Base-by-base conservation (phyloP, 2,797 vertebrate genomes). In the Poeciliopsis paucimaculata region DNA sequence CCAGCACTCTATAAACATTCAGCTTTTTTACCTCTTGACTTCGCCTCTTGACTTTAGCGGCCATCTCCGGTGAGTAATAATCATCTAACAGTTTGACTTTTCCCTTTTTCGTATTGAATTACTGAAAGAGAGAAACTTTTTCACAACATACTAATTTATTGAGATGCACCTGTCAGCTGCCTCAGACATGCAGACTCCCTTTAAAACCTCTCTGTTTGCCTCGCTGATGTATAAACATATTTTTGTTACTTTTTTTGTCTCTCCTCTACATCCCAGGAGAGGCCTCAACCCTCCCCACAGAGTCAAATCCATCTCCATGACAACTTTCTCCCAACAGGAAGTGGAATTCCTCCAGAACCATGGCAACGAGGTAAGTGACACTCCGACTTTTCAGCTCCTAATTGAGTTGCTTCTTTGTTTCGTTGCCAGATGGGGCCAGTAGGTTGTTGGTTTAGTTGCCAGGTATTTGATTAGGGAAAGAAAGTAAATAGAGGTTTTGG, bases 231-330 rank as follows among this genome's bases (percentile, higher is more conserved):
- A 15, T n/a, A 26, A 41, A 41, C 2, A 41, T 41, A 2, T 43
- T 43, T 62, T 51, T 13, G 34, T 16, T 8, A 9, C n/a, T 71
- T n/a, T 53, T 55, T 45, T 12, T 34, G 41, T 82, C 79, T 72
- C 78, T 89, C 13, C 81, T 84, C 77, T 88, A 64, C 83, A 76
- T 89, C 78, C 49, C 90, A 98, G 97, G 93, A 95, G 97, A 95
- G 97, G 97, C 82, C 96, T 98, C 91, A 98, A 98, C 83, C 97
- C 97, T 73, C 97, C 97, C 13, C 97, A 98, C 79, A 96, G 97
- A 75, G 97, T 98, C 93, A 98, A 98, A 90, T 98, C 97, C 75
- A 98, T 98, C 93, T 98, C 97, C 95, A 98, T 98, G 97, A 98
- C 97, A 71, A 98, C 97, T 62, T 98, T 98, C 95, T 97, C 96